Evolutionary conservation across 2,113 vertebrate species (phyloP).

Genomic region (Merops nubicus): DNA sequence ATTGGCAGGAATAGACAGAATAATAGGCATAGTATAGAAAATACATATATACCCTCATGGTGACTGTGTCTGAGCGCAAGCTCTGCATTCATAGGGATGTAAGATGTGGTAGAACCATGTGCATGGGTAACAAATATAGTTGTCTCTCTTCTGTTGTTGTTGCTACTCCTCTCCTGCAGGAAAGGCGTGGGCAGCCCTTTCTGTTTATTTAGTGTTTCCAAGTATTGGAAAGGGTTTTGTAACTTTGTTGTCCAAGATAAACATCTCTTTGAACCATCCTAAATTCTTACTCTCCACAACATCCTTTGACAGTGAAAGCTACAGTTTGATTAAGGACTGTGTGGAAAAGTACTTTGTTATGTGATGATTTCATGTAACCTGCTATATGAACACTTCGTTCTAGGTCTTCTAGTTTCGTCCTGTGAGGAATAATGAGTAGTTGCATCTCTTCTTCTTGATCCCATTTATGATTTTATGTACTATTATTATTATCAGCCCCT

Average conservation of each 20-base stretch:
- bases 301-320: not conserved
- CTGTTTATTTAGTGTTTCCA: not conserved
- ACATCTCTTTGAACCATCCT: not conserved
- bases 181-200: too few relatives aligned
- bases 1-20: not conserved
- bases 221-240: not conserved
- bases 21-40: not conserved
- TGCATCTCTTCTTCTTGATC: not conserved
- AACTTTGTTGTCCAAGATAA: not conserved
- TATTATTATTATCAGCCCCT: not conserved
- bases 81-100: not conserved
- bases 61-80: not conserved
- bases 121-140: not conserved
- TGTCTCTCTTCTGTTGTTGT: not conserved
- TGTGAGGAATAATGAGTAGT: not conserved
- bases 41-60: fast-evolving
- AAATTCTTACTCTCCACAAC: not conserved
- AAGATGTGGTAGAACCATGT: not conserved
- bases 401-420: not conserved
- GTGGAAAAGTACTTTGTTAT: not conserved
- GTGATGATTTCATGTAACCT: not conserved
- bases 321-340: not conserved
- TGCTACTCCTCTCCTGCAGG: not conserved
- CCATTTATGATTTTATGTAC: not conserved
- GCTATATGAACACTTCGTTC: not conserved